Percentiles rank a stretch among this genome's conserved stretches.
Conservation (phyloP, 2,113 vertebrate genomes). For the Telmatochromis sp. region DNA sequence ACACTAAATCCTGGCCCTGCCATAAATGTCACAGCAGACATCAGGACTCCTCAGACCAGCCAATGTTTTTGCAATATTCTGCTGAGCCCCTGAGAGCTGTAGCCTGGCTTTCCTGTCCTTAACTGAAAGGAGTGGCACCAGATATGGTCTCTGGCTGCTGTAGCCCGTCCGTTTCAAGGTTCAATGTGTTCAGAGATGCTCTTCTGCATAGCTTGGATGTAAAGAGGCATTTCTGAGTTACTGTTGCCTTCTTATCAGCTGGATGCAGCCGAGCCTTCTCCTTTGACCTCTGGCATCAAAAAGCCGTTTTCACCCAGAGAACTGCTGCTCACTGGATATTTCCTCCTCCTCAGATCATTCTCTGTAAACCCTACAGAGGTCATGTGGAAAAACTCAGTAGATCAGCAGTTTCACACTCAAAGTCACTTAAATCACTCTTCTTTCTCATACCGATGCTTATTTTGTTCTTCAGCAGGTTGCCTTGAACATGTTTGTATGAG, state of each 20-base stretch:
- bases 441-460: neutral
- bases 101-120: neutral
- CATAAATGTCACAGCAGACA: neutral
- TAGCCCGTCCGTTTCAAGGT: neutral
- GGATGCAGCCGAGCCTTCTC: neutral
- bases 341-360: neutral
- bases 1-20: neutral
- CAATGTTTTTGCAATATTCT: neutral
- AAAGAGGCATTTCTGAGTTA: neutral
- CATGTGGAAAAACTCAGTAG: neutral
- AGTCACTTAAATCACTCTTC: neutral
- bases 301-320: neutral
- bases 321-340: neutral
- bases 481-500: accelerated
- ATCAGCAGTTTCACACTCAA: neutral
- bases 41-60: neutral
- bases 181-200: neutral
- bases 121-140: neutral
- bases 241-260: neutral
- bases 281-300: neutral
- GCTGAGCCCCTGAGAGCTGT: neutral
- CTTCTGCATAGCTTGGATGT: neutral
- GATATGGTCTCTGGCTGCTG: neutral
- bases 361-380: neutral
- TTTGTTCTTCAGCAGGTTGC: neutral